These are phyloP conservation scores for pig (Sus scrofa) DNA, from an alignment of 2,113 vertebrate species.

Conservation along the genomic window T2T-Sscrofa CM000829.6:38360501-38361000, in stretches of 20 bases:
- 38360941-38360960: neutral
- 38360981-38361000: neutral
- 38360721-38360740: neutral
- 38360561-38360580: neutral
- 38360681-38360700: neutral
- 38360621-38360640: neutral
- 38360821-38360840: neutral
- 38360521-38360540: neutral
- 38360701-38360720: neutral
- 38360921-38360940: neutral
- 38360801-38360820: conserved; percentile 4
- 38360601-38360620: neutral
- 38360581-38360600: neutral
- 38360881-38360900: neutral
- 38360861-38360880: too few relatives aligned
- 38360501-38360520: neutral
- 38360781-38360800: neutral
- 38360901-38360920: neutral
- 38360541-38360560: neutral
- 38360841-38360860: neutral
- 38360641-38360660: neutral
- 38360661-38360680: neutral
- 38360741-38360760: neutral
- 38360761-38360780: neutral
- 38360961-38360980: neutral